phyloP scores from a whole-genome alignment of 2,113 vertebrate genomes.

The Leucosticte australis region DNA sequence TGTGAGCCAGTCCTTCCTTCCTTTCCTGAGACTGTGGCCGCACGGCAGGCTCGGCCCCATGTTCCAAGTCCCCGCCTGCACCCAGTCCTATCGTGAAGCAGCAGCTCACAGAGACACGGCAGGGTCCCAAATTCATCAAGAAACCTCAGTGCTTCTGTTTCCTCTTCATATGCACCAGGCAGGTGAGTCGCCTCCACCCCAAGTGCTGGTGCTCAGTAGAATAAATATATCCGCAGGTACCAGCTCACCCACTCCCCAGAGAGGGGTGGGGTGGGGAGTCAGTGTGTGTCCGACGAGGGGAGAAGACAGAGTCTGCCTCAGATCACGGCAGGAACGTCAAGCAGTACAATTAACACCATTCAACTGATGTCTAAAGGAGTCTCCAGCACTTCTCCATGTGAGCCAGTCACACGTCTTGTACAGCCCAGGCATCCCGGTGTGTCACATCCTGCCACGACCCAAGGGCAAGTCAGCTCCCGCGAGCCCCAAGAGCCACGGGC shows the following conservation, averaged over 20 bases:
- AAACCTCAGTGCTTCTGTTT: slow-evolving; percentile 66
- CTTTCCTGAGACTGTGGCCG: slow-evolving; percentile 68
- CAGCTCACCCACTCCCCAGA: slow-evolving; percentile 78
- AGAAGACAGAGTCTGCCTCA: slow-evolving; percentile 78
- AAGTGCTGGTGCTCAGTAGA: slow-evolving; percentile 54
- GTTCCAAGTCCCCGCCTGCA: background rate
- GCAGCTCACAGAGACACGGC: background rate
- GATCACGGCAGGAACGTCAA: slow-evolving; percentile 79
- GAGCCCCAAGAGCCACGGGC: rapidly evolving
- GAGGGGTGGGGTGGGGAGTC: slow-evolving; percentile 58
- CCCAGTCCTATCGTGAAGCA: background rate
- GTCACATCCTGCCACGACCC: slow-evolving; percentile 75
- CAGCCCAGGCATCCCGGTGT: slow-evolving; percentile 81
- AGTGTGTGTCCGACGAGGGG: slow-evolving; percentile 51
- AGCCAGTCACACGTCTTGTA: slow-evolving; percentile 92
- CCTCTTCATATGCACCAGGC: slow-evolving; percentile 64
- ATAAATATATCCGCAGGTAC: slow-evolving; percentile 80
- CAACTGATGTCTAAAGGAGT: slow-evolving; percentile 93
- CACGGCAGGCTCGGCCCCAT: background rate
- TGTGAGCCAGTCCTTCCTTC: slow-evolving; percentile 31
- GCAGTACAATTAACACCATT: slow-evolving; percentile 90
- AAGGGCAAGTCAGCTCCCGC: background rate
- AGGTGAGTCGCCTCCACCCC: background rate
- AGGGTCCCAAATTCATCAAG: slow-evolving; percentile 34
- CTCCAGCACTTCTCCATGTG: slow-evolving; percentile 84